Evolutionary conservation across 2,797 vertebrate species (phyloP).

Genomic region (Nyctalus aviator): DNA sequence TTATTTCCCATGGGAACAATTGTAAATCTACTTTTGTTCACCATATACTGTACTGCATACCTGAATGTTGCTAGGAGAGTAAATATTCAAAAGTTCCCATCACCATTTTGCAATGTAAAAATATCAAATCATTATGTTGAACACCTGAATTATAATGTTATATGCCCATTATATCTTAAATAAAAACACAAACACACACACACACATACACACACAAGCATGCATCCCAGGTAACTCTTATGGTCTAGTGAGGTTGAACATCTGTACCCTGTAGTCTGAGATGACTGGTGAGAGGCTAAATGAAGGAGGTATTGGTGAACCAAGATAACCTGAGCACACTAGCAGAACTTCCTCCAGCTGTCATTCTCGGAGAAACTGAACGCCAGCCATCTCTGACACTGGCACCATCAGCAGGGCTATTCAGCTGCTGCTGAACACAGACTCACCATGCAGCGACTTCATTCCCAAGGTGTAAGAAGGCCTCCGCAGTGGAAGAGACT

Average conservation of each 20-base stretch:
- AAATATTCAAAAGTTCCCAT: neutral
- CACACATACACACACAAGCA: neutral
- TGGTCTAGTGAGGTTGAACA: neutral
- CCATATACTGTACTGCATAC: neutral
- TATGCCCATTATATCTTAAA: neutral
- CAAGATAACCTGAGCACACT: neutral
- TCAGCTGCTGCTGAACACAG: neutral
- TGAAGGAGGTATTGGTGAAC: rapidly evolving
- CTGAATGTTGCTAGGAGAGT: neutral
- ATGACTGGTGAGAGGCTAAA: neutral
- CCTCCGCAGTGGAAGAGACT: conserved; percentile 89
- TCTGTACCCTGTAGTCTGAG: neutral
- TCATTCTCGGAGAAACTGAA: neutral
- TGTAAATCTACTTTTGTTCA: neutral
- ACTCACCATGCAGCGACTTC: conserved; percentile 93
- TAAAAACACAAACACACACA: neutral
- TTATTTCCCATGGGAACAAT: neutral
- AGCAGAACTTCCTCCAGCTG: neutral
- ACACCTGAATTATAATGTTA: neutral
- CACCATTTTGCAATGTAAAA: neutral
- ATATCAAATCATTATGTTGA: neutral
- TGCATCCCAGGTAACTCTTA: neutral
- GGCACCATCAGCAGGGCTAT: neutral
- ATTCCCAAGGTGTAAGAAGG: conserved; percentile 96
- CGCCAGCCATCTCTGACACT: neutral